Conservation (phyloP, 2,113 vertebrate species). For the Raja brachyura region DNA sequence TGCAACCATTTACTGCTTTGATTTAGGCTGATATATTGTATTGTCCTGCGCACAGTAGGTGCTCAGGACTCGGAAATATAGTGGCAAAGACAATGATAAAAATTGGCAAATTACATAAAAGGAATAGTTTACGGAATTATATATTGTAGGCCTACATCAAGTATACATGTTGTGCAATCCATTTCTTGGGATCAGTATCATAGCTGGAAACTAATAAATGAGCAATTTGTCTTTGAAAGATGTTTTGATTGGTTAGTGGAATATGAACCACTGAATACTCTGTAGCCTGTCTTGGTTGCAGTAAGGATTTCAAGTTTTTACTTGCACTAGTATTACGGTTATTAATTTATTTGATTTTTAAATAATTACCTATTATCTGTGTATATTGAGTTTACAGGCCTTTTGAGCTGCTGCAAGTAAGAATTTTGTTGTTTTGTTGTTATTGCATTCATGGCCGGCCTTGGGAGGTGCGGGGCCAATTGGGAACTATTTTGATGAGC, state of each 20-base stretch:
- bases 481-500: no score
- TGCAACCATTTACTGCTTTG: not conserved
- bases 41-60: not conserved
- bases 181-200: not conserved
- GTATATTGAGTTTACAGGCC: no score
- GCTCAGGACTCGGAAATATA: not conserved
- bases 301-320: no score
- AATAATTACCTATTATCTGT: no score
- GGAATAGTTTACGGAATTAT: not conserved
- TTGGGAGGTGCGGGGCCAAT: no score
- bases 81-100: not conserved
- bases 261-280: not conserved
- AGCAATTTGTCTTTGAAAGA: not conserved
- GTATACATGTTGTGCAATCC: not conserved
- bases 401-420: no score
- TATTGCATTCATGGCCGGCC: no score
- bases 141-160: not conserved
- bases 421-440: no score
- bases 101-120: conserved; percentile 6
- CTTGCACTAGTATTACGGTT: no score
- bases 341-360: no score
- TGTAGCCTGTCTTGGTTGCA: no score
- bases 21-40: not conserved
- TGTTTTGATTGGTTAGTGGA: not conserved
- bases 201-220: not conserved